phyloP scores from a whole-genome alignment of 2,113 vertebrate genomes.

The Sinocyclocheilus anshuiensis region DNA sequence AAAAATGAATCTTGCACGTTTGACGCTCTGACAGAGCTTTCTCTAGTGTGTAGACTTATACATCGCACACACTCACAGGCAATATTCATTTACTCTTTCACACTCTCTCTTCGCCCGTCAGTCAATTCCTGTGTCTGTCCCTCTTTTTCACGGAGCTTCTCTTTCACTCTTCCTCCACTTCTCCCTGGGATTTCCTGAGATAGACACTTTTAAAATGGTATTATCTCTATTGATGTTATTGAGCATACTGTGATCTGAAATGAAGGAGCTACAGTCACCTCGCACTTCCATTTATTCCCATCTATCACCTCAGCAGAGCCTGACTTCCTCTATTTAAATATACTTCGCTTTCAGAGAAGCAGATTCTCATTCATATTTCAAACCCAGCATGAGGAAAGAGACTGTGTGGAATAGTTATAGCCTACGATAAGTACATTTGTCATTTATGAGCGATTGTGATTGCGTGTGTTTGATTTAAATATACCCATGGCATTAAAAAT shows the following conservation, averaged over 20 bases:
- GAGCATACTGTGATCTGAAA: slow-evolving; percentile 44
- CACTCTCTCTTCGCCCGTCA: slow-evolving; percentile 7
- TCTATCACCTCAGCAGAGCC: slow-evolving; percentile 30
- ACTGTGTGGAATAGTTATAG: slow-evolving; percentile 26
- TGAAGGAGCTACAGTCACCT: slow-evolving; percentile 29
- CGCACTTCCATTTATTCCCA: slow-evolving; percentile 27
- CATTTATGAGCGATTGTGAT: slow-evolving; percentile 39
- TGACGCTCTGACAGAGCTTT: slow-evolving; percentile 1
- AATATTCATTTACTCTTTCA: not conserved
- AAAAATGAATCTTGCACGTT: not conserved
- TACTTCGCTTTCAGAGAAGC: slow-evolving; percentile 20
- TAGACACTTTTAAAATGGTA: slow-evolving; percentile 30
- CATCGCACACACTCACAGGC: not conserved
- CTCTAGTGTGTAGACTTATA: slow-evolving; percentile 7
- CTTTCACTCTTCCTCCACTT: slow-evolving; percentile 12
- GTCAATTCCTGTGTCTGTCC: not conserved
- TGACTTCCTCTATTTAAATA: slow-evolving; percentile 40
- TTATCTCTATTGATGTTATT: slow-evolving; percentile 31
- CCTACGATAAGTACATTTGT: slow-evolving; percentile 27
- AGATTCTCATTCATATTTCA: slow-evolving; percentile 40
- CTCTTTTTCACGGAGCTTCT: not conserved
- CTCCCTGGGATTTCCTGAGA: slow-evolving; percentile 28
- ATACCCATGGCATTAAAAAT: slow-evolving; percentile 12
- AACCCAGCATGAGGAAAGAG: not conserved
- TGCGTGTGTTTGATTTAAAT: slow-evolving; percentile 29